Base-by-base conservation (phyloP, 2,113 vertebrate genomes). In the Leptodactylus fuscus region DNA sequence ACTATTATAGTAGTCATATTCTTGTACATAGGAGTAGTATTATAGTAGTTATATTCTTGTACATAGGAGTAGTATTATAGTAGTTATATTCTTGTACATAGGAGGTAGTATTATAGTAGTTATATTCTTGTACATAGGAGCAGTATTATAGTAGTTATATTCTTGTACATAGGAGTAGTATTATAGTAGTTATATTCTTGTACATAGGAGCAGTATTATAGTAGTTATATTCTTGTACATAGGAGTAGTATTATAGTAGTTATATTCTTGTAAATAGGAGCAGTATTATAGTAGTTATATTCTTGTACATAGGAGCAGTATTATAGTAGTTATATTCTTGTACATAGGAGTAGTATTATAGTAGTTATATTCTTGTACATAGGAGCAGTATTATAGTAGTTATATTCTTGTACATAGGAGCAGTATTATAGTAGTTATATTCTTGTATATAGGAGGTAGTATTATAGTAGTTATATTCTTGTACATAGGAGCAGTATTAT, bases 281-380 rank as follows among this genome's bases (percentile, higher is more conserved):
- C 60, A 32, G 60, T 65, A 65, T 65, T 65, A 65, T 65, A 65
- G 60, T 65, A 65, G 27, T 29, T 65, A 65, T 65, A 65, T 65
- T 65, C 27, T 65, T 65, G 60, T 65, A 65, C 7, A 32, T 65
- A 65, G 60, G 60, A 2, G 53, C 53, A 58, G 53, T 58, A 58
- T 58, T 58, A 58, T 58, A 58, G 53, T 58, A 58, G 53, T 32
- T 32, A 29, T 65, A 32, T 65, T 65, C 60, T 29, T 65, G 60
- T 65, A 65, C 27, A 65, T 65, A 65, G 24, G 24, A 27, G n/a
- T 1, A 58, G 53, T 58, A 58, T 58, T 58, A 58, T 58, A 58
- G 53, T 58, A 58, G 53, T 58, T 58, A 58, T 58, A 58, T 58
- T 58, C 53, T 58, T 58, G 53, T 58, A 58, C 5, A 58, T 58